phyloP scores from a whole-genome alignment of 2,113 vertebrate genomes.

The Urocolius indicus region DNA sequence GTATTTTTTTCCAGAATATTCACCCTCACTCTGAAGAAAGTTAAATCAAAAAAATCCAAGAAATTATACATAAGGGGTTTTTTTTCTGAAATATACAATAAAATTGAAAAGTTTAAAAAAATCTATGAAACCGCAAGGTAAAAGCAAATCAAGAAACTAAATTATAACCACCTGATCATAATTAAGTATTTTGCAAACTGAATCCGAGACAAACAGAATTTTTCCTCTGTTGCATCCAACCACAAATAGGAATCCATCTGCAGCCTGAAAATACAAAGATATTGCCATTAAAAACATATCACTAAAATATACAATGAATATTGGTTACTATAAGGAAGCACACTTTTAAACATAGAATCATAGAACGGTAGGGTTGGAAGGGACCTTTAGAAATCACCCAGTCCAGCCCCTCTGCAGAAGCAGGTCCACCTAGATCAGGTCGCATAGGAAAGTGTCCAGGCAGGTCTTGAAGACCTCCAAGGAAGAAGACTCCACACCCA shows the following conservation, averaged over 20 bases:
- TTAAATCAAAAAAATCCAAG: not conserved
- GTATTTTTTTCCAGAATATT: not conserved
- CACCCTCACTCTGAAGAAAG: not conserved
- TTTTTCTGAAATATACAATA: not conserved
- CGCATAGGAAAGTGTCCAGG: too few relatives aligned
- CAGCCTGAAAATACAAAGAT: constrained; percentile 79
- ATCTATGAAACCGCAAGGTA: not conserved
- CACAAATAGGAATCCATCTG: constrained; percentile 92
- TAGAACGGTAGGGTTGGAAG: too few relatives aligned
- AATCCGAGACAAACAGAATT: constrained; percentile 92
- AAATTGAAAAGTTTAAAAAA: not conserved
- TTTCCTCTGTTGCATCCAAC: constrained; percentile 92
- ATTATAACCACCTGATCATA: constrained; percentile 83
- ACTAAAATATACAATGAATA: not conserved
- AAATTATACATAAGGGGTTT: not conserved
- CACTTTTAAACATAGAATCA: not conserved
- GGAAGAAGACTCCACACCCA: too few relatives aligned
- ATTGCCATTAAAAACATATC: not conserved
- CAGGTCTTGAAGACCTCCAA: too few relatives aligned
- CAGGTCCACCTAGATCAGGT: too few relatives aligned
- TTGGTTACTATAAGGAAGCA: not conserved
- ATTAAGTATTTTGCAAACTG: constrained; percentile 89
- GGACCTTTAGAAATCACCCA: too few relatives aligned
- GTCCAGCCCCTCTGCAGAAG: too few relatives aligned
- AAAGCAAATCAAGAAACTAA: not conserved